phyloP scores from a whole-genome alignment of 2,113 vertebrate genomes.

The Gnathonemus echidnorhynchus region DNA sequence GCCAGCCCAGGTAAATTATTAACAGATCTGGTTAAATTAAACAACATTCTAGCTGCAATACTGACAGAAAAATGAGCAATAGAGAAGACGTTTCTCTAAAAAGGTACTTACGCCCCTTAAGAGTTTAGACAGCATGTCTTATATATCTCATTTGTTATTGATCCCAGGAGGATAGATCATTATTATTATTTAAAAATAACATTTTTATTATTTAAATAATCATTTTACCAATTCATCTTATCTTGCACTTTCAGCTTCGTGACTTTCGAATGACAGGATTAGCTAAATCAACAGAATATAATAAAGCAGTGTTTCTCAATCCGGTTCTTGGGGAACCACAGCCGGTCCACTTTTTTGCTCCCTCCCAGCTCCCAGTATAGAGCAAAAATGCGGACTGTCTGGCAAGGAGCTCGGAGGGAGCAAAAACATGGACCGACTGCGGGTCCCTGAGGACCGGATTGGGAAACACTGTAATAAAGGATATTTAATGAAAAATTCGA shows the following conservation, averaged over 20 bases:
- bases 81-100: not conserved
- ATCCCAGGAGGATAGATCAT: not conserved
- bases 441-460: too few relatives aligned
- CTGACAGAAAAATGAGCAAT: not conserved
- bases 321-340: too few relatives aligned
- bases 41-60: not conserved
- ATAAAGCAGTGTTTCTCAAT: not conserved
- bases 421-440: too few relatives aligned
- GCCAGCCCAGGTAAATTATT: not conserved
- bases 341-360: too few relatives aligned
- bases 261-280: not conserved
- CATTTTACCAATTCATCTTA: not conserved
- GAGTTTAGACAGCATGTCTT: not conserved
- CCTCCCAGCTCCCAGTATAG: too few relatives aligned
- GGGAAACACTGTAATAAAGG: not conserved
- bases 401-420: too few relatives aligned
- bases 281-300: not conserved
- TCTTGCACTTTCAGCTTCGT: not conserved
- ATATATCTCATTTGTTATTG: not conserved
- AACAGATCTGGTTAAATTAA: not conserved
- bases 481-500: not conserved
- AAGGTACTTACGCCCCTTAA: not conserved
- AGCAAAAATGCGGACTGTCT: too few relatives aligned
- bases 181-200: not conserved
- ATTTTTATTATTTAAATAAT: not conserved